Evolutionary conservation across 2,797 vertebrate species (phyloP), one percentile per base, ranked within the genome.

Genomic region (Cichlasoma orientale): DNA sequence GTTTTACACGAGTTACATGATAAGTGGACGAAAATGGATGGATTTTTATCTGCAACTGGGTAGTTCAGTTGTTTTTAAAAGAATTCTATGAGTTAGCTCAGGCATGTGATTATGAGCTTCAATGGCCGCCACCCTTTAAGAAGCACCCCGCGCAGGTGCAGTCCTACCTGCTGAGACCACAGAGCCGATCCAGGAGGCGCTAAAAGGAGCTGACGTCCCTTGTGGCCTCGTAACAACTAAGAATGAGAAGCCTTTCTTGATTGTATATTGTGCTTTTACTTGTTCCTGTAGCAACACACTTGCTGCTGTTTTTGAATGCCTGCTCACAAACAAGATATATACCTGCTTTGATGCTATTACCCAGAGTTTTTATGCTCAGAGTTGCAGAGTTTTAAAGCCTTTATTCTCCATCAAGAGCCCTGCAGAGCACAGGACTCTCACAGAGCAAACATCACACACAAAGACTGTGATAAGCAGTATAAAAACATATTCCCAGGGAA

Each of bases 371-470:
- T 68, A 29, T 68, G 44, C 44, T 68, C 44, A 13, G 44, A 68
- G 44, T 50, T 68, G 63, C 25, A 18, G 52, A 53, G 52, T 53
- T 53, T 53, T 11, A 53, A 53, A 31, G 63, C 18, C 23, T 52
- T 54, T 58, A 69, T 79, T 58, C 76, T 78, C 54, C 85, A 77
- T 78, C 77, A 47, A 7, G 53, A 85, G 52, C 56, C 52, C 75
- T 29, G 71, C 85, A 63, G 79, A 74, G 69, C 82, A 69, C 59
- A 73, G 63, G 63, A 23, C 61, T 68, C 71, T 68, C 56, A 0
- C n/a, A 61, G 25, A 85, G 80, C 82, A 86, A 72, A 61, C 83
- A 58, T 33, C 61, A 75, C 50, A 61, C 58, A 41, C 53, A 81
- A 66, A 82, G 54, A 55, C 56, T 9, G 16, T 58, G 41, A 79